phyloP scores from a whole-genome alignment of 2,888 invertebrate species.

The Achlya flavicornis region DNA sequence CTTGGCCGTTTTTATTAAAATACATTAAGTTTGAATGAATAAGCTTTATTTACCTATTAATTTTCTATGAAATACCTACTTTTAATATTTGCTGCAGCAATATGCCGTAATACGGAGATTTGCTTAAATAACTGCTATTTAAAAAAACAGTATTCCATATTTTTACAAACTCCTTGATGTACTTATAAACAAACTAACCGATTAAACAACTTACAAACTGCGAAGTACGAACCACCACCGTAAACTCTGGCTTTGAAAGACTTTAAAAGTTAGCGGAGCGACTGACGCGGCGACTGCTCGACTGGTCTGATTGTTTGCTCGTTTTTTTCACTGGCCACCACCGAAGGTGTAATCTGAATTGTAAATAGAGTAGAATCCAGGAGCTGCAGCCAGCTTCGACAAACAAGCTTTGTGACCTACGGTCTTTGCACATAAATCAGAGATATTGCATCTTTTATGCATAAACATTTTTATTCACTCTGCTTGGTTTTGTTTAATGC shows the following conservation, averaged over 20 bases:
- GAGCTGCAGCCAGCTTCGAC: conserved; percentile 29
- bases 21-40: too few relatives aligned
- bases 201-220: conserved; percentile 8
- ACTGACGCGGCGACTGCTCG: conserved; percentile 10
- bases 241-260: conserved; percentile 8
- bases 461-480: conserved; percentile 33
- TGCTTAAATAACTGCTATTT: too few relatives aligned
- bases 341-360: conserved; percentile 39
- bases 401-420: conserved; percentile 43
- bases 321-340: conserved; percentile 27
- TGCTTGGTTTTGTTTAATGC: neutral
- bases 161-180: conserved; percentile 12
- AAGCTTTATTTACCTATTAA: too few relatives aligned
- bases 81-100: too few relatives aligned
- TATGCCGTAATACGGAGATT: too few relatives aligned
- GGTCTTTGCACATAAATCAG: conserved; percentile 29
- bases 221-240: neutral
- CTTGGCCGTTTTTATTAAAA: too few relatives aligned
- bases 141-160: neutral
- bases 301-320: conserved; percentile 26
- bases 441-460: conserved; percentile 38
- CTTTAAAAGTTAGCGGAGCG: conserved; percentile 23
- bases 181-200: conserved; percentile 22
- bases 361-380: conserved; percentile 33
- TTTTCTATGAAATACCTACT: too few relatives aligned